Conservation (phyloP, 2,113 vertebrate species). For the Channa argus region DNA sequence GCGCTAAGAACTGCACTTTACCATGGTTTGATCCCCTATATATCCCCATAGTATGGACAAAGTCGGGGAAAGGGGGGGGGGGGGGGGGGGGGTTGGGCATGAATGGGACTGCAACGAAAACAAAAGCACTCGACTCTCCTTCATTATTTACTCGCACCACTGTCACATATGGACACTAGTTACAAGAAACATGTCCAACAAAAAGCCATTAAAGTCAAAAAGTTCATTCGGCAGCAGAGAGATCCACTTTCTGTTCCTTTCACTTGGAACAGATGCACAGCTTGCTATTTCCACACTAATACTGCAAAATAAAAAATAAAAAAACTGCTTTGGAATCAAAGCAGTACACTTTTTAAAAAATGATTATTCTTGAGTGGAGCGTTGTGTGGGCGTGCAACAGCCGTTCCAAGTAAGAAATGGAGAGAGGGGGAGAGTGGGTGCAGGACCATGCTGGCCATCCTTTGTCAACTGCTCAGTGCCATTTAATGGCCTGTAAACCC, state of each 20-base stretch:
- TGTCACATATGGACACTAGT: slow-evolving; percentile 40
- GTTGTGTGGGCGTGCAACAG: slow-evolving; percentile 62
- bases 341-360: not conserved
- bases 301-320: slow-evolving; percentile 32
- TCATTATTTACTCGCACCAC: slow-evolving; percentile 55
- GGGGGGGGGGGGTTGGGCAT: slow-evolving; percentile 7
- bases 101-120: slow-evolving; percentile 29
- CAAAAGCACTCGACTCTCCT: slow-evolving; percentile 53
- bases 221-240: slow-evolving; percentile 12
- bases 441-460: slow-evolving; percentile 67
- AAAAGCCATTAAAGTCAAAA: slow-evolving; percentile 10
- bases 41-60: no score
- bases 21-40: slow-evolving; percentile 52
- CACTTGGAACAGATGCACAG: slow-evolving; percentile 9
- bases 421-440: slow-evolving; percentile 41
- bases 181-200: slow-evolving; percentile 12
- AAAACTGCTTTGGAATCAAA: slow-evolving; percentile 32
- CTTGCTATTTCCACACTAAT: slow-evolving; percentile 3
- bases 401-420: slow-evolving; percentile 68
- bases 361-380: slow-evolving; percentile 41
- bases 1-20: slow-evolving; percentile 56
- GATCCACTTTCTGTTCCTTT: slow-evolving; percentile 27
- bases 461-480: slow-evolving; percentile 82
- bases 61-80: slow-evolving; percentile 19
- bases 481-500: slow-evolving; percentile 83